Conservation (phyloP, 1,140 invertebrate species). For the Venturia canescens region DNA sequence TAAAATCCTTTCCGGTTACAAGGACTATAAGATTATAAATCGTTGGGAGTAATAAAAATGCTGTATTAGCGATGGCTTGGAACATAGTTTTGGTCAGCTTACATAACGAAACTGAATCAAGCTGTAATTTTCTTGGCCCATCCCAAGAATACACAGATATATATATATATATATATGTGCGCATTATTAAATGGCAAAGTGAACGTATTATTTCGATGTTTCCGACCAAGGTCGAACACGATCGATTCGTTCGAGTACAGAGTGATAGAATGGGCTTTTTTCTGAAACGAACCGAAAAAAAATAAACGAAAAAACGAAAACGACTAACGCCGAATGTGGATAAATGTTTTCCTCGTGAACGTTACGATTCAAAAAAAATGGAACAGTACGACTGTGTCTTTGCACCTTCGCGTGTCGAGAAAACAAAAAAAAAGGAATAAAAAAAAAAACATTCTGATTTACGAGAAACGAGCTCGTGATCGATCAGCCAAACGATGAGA, state of each 20-base stretch:
- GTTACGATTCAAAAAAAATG: no score
- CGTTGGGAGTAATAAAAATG: conserved; percentile 32
- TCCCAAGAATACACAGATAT: not conserved
- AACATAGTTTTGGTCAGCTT: conserved; percentile 43
- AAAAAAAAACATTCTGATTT: not conserved
- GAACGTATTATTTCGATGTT: no score
- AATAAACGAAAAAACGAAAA: not conserved
- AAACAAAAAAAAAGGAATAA: not conserved
- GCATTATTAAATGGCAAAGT: no score
- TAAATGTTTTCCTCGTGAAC: no score
- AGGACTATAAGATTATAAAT: no score
- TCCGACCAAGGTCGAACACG: no score
- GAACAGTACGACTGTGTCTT: no score
- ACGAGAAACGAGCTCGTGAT: conserved; percentile 50
- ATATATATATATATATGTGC: no score
- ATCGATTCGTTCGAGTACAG: not conserved
- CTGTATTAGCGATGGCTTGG: conserved; percentile 45
- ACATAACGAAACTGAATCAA: conserved; percentile 42
- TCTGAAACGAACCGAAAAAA: not conserved
- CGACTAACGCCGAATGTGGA: no score
- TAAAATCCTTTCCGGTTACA: no score
- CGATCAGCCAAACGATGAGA: conserved; percentile 68
- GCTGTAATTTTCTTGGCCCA: conserved; percentile 32
- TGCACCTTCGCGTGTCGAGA: no score
- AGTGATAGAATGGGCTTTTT: not conserved